These are phyloP conservation scores for Saccopteryx bilineata DNA, from an alignment of 2,113 vertebrate genomes.

Conservation along the genomic window DNA sequence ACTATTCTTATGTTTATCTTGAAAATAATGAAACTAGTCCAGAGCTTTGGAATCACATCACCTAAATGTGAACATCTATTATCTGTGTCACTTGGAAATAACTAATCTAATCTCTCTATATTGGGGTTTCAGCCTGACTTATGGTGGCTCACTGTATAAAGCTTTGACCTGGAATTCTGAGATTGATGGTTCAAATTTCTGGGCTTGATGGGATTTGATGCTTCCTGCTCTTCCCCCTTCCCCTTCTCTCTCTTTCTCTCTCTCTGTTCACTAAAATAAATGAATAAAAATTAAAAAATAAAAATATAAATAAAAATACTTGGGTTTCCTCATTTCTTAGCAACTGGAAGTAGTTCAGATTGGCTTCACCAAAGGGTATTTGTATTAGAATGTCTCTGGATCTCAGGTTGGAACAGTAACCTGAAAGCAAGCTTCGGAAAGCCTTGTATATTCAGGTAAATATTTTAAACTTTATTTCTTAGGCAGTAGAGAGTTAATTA, in stretches of 20 bases:
- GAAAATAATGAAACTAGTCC: not conserved
- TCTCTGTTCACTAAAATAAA: no score
- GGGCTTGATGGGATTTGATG: no score
- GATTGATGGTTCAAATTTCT: no score
- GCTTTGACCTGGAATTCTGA: no score
- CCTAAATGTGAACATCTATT: not conserved
- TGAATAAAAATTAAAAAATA: no score
- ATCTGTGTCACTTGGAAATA: not conserved
- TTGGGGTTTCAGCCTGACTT: not conserved
- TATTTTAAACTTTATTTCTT: constrained; percentile 13
- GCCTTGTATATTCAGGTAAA: not conserved
- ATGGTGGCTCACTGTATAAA: no score
- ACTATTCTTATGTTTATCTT: constrained; percentile 37
- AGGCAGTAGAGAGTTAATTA: not conserved
- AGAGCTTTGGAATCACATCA: not conserved
- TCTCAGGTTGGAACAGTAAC: not conserved
- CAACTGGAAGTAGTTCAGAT: not conserved
- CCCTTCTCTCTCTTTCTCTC: no score
- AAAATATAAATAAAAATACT: no score
- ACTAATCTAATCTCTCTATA: constrained; percentile 25
- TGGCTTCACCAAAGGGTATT: not conserved
- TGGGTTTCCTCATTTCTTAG: not conserved
- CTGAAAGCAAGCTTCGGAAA: not conserved
- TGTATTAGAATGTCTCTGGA: not conserved
- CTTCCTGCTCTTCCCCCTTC: no score